phyloP scores from a whole-genome alignment of 2,113 vertebrate genomes.

The Orientallactaga bullata region DNA sequence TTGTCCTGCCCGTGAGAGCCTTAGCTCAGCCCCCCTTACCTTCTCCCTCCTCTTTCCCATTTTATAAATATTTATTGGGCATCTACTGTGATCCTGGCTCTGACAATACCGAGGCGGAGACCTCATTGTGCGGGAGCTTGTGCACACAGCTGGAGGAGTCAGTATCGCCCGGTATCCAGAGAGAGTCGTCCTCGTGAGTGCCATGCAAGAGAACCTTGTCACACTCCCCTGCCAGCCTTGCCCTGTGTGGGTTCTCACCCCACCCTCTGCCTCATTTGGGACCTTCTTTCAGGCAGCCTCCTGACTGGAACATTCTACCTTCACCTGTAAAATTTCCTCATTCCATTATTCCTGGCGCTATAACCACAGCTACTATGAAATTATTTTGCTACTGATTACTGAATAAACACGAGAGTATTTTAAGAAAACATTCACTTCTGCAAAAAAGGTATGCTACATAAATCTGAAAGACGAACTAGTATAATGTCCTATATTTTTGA shows the following conservation, averaged over 20 bases:
- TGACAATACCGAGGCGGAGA: too few species aligned
- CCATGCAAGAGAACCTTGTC: not conserved
- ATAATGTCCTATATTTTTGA: constrained; percentile 27
- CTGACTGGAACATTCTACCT: not conserved
- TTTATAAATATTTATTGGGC: constrained; percentile 48
- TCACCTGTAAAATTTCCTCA: constrained; percentile 29
- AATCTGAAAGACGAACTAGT: constrained; percentile 40
- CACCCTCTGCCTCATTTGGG: not conserved
- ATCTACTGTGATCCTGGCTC: not conserved
- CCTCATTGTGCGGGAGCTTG: not conserved
- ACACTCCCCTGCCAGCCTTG: not conserved
- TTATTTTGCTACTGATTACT: constrained; percentile 72
- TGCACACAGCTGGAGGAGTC: not conserved
- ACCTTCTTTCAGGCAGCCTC: not conserved
- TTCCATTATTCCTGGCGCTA: not conserved
- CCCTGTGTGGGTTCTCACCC: not conserved
- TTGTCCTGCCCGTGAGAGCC: not conserved
- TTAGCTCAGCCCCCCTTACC: not conserved
- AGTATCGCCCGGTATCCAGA: not conserved
- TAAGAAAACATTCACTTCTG: constrained; percentile 28
- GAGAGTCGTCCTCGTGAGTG: not conserved
- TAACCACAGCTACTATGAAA: constrained; percentile 61
- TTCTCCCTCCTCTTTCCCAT: not conserved
- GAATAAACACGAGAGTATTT: constrained; percentile 75
- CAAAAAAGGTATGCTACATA: constrained; percentile 27